Percentiles rank a stretch among this genome's conserved stretches.
These are phyloP conservation scores for Gastrophysa polygoni DNA, from an alignment of 2,888 invertebrate species.

Conservation along the genomic window DNA sequence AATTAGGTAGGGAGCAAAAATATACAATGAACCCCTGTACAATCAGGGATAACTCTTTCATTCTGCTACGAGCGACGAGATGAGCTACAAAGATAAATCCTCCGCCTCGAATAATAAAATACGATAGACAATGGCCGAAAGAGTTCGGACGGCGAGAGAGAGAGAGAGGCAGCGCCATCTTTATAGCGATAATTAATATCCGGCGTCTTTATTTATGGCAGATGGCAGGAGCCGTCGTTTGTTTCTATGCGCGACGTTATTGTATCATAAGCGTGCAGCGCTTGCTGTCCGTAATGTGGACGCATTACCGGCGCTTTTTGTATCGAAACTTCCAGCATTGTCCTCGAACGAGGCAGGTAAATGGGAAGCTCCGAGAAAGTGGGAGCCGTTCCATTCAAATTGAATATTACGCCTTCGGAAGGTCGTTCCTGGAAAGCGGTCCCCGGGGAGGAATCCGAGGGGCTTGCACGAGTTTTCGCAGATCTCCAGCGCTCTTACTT, in stretches of 20 bases:
- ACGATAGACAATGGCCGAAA: slow-evolving; percentile 35
- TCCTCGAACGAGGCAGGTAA: slow-evolving; percentile 22
- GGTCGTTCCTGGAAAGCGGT: background rate
- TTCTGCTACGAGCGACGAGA: slow-evolving; percentile 18
- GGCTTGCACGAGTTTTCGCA: too few relatives aligned
- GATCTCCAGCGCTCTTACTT: too few relatives aligned
- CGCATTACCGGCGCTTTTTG: slow-evolving; percentile 34
- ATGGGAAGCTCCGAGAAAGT: slow-evolving; percentile 19
- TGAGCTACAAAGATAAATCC: slow-evolving; percentile 38
- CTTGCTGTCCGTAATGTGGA: slow-evolving; percentile 34
- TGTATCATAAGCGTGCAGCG: slow-evolving; percentile 35
- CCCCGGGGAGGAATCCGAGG: too few relatives aligned
- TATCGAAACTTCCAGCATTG: slow-evolving; percentile 30
- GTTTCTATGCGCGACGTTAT: slow-evolving; percentile 36
- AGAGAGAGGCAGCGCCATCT: slow-evolving; percentile 4
- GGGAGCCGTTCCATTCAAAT: slow-evolving; percentile 22
- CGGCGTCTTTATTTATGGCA: slow-evolving; percentile 41
- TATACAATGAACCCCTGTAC: too few relatives aligned
- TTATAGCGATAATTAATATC: slow-evolving; percentile 45
- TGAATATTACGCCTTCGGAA: slow-evolving; percentile 20
- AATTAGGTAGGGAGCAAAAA: too few relatives aligned
- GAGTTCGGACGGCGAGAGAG: slow-evolving; percentile 16
- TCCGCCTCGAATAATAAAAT: slow-evolving; percentile 30
- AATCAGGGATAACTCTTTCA: slow-evolving; percentile 21
- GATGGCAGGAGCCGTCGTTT: slow-evolving; percentile 41